Evolutionary conservation across 2,888 invertebrate species (phyloP), one percentile per base, ranked within the genome.

Genomic region (Fabriciana adippe): DNA sequence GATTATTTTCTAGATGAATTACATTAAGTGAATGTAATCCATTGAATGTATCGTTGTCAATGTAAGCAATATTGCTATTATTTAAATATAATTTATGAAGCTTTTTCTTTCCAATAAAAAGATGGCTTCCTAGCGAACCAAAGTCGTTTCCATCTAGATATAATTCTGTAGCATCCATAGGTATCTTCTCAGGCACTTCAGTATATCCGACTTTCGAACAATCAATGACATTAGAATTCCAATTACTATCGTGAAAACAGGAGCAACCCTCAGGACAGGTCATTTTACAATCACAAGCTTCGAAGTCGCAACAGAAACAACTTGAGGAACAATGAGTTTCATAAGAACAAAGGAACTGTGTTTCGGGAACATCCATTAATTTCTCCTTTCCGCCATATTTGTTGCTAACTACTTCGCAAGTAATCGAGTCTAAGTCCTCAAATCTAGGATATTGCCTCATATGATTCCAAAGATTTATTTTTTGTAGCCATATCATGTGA

Each of bases 241-340:
- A 97, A 75, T 95, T 95, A 84, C 96, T 95, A 82, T 97, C 97
- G 85, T 97, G 96, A 84, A 95, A 97, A 83, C 97, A 97, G 61
- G 95, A 95, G 86, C 97, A 97, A 79, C 96, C 95, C 79, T 94
- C 94, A 15, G 97, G 97, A 79, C 97, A 97, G 53, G 96, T 96
- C 96, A 97, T 97, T 91, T 97, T 96, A 87, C 97, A 97, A 86
- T 97, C 97, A 83, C 97, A 97, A 54, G 96, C 96, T 84, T 96
- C 97, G 87, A 96, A 97, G 79, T 97, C 97, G 83, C 97, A 97
- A 85, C 97, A 97, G 81, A 96, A 96, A 83, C 97, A 97, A 72
- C 96, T 93, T 15, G 96, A 95, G 80, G 97, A 96, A 87, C 97
- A 97, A 84, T 97, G 96, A 62, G 95, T 94, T 81, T 95, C 95